Evolutionary conservation across 2,113 vertebrate genomes (phyloP), one percentile per base, ranked within the genome.

Genomic region (Callorhinus ursinus): DNA sequence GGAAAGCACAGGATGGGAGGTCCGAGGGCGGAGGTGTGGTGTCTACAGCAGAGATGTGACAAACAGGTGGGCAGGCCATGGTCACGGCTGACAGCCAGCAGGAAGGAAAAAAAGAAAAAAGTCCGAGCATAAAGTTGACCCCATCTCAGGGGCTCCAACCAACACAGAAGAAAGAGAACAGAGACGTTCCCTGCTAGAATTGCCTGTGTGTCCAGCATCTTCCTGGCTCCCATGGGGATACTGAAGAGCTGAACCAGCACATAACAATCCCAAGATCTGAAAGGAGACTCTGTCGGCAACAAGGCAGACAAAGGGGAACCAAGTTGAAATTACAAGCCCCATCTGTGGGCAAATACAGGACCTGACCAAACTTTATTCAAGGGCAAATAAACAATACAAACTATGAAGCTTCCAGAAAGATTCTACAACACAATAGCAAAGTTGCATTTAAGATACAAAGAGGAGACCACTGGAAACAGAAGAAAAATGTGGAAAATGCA

Each of bases 251-350:
- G 10, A 84, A 82, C 7, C 0, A 13, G 65, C 1, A 92, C 22
- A 13, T 31, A 74, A 93, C 77, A 42, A 92, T 91, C 83, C 81
- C 71, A 90, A 89, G 90, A 80, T 59, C 67, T 71, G 22, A 76
- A 92, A 90, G 46, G 59, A 80, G 51, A 55, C 12, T 63, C 67
- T 91, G 65, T 28, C 3, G 1, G 63, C 59, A 88, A 83, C 26
- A 61, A 85, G 13, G 76, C 53, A 81, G 90, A 74, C 31, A 69
- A 33, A 84, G 33, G 31, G n/a, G 36, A 84, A 53, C n/a, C 36
- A 67, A 46, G 80, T 8, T 87, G 86, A 88, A 93, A 82, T 33
- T 11, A 15, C 28, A 19, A 14, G 28, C 46, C 31, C 84, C 71
- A 28, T 36, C 22, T 12, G 0, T 55, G 49, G 46, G 31, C 39